Base-by-base conservation (phyloP, 1,140 invertebrate genomes). In the Nephotettix cincticeps region DNA sequence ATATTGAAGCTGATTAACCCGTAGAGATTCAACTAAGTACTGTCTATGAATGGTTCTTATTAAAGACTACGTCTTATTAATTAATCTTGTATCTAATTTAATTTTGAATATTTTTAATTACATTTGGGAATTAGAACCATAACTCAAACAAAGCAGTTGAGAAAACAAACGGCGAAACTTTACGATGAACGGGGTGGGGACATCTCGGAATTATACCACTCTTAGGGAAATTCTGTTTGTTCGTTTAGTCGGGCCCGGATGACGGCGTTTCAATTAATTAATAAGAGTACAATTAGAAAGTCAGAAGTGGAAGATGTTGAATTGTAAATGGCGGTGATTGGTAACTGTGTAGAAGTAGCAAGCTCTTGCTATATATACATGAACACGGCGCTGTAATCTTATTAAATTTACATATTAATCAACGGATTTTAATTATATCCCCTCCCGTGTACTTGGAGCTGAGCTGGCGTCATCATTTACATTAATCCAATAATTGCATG, bases 361-460 rank as follows among this genome's bases (percentile, higher is more conserved):
- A 17, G 23, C 45, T 28, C 69, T 74, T 71, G 69, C 71, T 75
- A 75, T 75, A 75, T 75, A 75, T 75, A 75, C 72, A 75, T 73
- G 74, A 75, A 75, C 74, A 75, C 74, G 74, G 84, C 86, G 86
- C 85, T 88, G 91, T 94, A 93, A 94, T 94, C 91, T 94, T 93
- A 94, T 94, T 93, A 93, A 93, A 93, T 93, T 94, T 94, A 93
- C 91, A 94, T 94, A 94, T 94, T 94, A 94, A 94, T 94, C 91
- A 93, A 93, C 90, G 91, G 91, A 93, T 94, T 93, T 93, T 93
- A 93, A 94, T 93, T 94, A 93, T 91, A 88, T 87, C 85, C 87
- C 81, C 80, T 81, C 79, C 80, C 77, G 82, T 81, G 80, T 66
- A 84, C 83, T 72, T 86, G 81, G 74, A 86, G 81, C 81, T 84